These are phyloP conservation scores for Branchinecta lindahli DNA, from an alignment of 1,140 invertebrate species.

Conservation along the genomic window DNA sequence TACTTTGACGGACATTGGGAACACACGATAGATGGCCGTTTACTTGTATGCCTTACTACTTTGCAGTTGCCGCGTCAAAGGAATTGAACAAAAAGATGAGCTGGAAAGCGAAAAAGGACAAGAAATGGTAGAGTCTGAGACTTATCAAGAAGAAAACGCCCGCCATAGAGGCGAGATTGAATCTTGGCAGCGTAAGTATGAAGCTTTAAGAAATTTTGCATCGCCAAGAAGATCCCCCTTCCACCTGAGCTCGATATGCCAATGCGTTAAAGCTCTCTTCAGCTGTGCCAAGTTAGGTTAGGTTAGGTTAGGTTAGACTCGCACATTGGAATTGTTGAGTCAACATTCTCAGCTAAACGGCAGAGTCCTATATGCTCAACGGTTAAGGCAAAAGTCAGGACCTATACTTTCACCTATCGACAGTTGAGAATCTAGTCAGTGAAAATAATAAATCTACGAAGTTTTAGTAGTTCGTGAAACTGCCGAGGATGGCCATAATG, in stretches of 20 bases:
- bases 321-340: no score
- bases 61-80: constrained; percentile 65
- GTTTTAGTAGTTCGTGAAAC: no score
- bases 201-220: constrained; percentile 69
- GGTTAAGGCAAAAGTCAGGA: no score
- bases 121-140: constrained; percentile 69
- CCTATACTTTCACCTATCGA: no score
- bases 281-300: no score
- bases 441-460: no score
- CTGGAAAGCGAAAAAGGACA: constrained; percentile 72
- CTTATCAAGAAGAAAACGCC: constrained; percentile 61
- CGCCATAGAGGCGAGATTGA: constrained; percentile 58
- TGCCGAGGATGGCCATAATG: no score
- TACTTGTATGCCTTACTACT: not conserved
- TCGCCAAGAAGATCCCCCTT: constrained; percentile 61
- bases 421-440: no score
- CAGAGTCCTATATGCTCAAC: no score
- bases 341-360: no score
- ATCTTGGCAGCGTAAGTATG: constrained; percentile 56
- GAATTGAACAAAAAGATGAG: constrained; percentile 82
- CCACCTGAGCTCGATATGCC: constrained; percentile 51
- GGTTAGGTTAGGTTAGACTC: no score
- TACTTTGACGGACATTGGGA: constrained; percentile 17
- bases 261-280: not conserved
- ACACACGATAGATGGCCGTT: constrained; percentile 12